These are phyloP conservation scores for Xenus cinereus DNA, from an alignment of 2,113 vertebrate species.

Conservation along the genomic window DNA sequence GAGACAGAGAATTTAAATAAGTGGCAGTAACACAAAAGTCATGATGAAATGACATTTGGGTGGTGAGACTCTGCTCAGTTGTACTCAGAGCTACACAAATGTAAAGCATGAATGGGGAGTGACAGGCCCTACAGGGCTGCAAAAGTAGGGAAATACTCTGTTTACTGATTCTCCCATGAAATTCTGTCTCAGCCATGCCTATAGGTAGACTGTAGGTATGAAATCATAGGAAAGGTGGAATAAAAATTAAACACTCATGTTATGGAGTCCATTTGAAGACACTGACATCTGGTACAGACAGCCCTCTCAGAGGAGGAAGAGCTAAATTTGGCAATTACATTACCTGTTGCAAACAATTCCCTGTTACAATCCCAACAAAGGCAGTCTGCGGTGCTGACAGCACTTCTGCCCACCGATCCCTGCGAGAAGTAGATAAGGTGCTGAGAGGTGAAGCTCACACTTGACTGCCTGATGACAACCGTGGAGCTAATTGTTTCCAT, in stretches of 20 bases:
- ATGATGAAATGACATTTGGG: neutral
- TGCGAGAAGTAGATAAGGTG: neutral
- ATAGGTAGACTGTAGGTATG: neutral
- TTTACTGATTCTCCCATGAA: neutral
- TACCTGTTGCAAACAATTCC: neutral
- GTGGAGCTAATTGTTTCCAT: neutral
- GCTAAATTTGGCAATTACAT: neutral
- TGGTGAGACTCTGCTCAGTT: neutral
- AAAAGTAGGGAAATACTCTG: neutral
- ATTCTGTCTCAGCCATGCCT: neutral
- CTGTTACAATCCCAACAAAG: neutral
- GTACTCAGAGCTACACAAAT: rapidly evolving
- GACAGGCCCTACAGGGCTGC: neutral
- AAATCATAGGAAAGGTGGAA: neutral
- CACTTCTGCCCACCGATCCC: neutral
- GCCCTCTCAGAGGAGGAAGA: neutral
- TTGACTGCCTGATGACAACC: neutral
- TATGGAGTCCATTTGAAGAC: neutral
- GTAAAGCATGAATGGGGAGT: neutral
- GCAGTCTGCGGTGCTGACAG: neutral
- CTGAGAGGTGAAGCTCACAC: slow-evolving; percentile 17
- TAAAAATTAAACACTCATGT: neutral
- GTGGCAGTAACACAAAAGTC: neutral
- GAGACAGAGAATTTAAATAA: neutral
- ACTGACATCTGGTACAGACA: neutral